Evolutionary conservation across 1,140 invertebrate genomes (phyloP).

Genomic region (Melitaea cinxia): DNA sequence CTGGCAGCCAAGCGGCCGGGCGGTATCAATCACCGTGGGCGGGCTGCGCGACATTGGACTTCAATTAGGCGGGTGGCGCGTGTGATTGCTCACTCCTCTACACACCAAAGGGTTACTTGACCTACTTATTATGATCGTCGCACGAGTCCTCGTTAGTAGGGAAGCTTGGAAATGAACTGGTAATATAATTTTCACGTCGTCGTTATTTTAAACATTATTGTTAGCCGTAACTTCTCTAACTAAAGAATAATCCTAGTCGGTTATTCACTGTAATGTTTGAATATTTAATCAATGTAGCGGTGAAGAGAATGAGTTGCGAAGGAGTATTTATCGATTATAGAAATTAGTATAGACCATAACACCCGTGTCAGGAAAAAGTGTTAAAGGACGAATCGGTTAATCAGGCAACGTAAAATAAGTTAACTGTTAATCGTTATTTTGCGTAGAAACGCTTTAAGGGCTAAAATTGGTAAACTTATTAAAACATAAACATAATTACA

Average conservation of each 20-base stretch:
- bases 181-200: constrained; percentile 17
- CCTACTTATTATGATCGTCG: constrained; percentile 70
- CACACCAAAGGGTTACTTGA: constrained; percentile 76
- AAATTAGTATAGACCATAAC: neutral
- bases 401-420: constrained; percentile 18
- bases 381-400: neutral
- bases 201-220: constrained; percentile 8
- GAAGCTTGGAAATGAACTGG: constrained; percentile 56
- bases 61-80: constrained; percentile 78
- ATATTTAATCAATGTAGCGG: no score
- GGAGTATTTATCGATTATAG: neutral
- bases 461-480: constrained; percentile 32
- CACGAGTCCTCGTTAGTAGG: constrained; percentile 55
- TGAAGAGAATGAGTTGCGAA: no score
- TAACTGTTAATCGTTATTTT: constrained; percentile 24
- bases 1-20: constrained; percentile 64
- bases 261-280: neutral
- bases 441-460: constrained; percentile 17
- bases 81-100: constrained; percentile 75
- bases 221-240: constrained; percentile 3
- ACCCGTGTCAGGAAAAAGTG: neutral
- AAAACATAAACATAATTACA: constrained; percentile 32
- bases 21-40: constrained; percentile 78
- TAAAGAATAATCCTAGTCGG: neutral
- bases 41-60: constrained; percentile 77